A percentile compares a stretch with the other conserved stretches of the same genome.
Conservation (phyloP, 2,888 invertebrate species). For the Salpingus planirostris region DNA sequence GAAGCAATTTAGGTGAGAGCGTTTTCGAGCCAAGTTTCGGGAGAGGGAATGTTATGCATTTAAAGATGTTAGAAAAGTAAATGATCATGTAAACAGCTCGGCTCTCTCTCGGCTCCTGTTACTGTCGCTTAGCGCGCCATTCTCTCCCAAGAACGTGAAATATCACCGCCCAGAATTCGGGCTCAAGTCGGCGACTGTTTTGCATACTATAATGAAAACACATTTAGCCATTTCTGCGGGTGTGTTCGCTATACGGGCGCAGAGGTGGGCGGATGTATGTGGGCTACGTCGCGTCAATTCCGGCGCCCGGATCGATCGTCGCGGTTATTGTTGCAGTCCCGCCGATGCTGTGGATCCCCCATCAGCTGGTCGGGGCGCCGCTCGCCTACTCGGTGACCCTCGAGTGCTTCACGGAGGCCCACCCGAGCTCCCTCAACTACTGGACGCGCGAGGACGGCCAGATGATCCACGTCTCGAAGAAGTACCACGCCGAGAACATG, state of each 20-base stretch:
- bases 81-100: constrained; percentile 36
- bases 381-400: constrained; percentile 73
- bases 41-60: constrained; percentile 37
- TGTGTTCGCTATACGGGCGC: constrained; percentile 8
- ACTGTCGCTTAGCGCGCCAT: constrained; percentile 24
- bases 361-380: constrained; percentile 81
- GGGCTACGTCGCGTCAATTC: constrained; percentile 12
- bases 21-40: constrained; percentile 28
- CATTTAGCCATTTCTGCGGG: constrained; percentile 30
- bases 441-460: constrained; percentile 82
- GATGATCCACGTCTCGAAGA: constrained; percentile 79
- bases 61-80: constrained; percentile 38
- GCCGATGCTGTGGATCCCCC: constrained; percentile 86
- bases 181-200: constrained; percentile 32
- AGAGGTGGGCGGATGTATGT: too few species aligned
- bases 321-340: constrained; percentile 56
- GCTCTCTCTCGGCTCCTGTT: constrained; percentile 24
- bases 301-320: constrained; percentile 8
- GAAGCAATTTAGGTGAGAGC: constrained; percentile 33
- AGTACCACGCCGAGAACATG: constrained; percentile 70
- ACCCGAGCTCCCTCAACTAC: constrained; percentile 83
- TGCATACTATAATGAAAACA: constrained; percentile 40
- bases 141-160: constrained; percentile 27
- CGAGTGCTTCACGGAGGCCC: constrained; percentile 85
- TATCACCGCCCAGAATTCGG: constrained; percentile 25